phyloP scores from a whole-genome alignment of 30 jellyfish, hydroid and myxozoan genomes.

The Kudoa iwatai region DNA sequence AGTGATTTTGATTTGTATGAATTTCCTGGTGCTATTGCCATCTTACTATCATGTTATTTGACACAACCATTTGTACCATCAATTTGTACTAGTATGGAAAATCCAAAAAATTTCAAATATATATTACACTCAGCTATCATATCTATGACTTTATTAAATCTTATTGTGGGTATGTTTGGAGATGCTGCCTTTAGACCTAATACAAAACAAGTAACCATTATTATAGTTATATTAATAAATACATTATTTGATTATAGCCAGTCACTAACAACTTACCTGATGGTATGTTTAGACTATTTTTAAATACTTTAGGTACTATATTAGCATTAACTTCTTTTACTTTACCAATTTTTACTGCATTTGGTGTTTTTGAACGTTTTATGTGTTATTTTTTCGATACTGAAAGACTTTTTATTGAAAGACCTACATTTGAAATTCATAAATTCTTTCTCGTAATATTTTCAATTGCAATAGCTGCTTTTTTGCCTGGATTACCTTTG shows the following conservation, averaged over 20 bases:
- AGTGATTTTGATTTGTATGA: constrained; percentile 19
- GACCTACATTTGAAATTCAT: constrained; percentile 16
- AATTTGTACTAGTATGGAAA: constrained; percentile 37
- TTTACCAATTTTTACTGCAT: constrained; percentile 42
- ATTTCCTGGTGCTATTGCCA: constrained; percentile 39
- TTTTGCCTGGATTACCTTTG: constrained; percentile 24
- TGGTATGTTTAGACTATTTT: constrained; percentile 25
- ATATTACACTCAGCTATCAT: constrained; percentile 21
- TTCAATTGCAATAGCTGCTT: constrained; percentile 49
- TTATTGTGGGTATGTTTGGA: constrained; percentile 22
- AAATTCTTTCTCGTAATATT: constrained; percentile 12
- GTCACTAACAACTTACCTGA: constrained; percentile 47
- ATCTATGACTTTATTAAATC: constrained; percentile 26
- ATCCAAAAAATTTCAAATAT: constrained; percentile 33
- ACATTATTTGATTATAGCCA: too few relatives aligned
- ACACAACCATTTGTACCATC: constrained; percentile 76
- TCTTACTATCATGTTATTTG: constrained; percentile 27
- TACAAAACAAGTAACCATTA: constrained; percentile 57
- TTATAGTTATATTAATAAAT: too few relatives aligned
- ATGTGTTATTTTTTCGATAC: too few relatives aligned
- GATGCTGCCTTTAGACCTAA: constrained; percentile 41
- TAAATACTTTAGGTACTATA: constrained; percentile 52
- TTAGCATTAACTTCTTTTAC: constrained; percentile 55
- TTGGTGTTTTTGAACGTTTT: constrained; percentile 40
- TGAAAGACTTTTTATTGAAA: constrained; percentile 9